These are phyloP conservation scores for Eulemur macaco DNA, from an alignment of 2,113 vertebrate species.

Conservation along the genomic window DNA sequence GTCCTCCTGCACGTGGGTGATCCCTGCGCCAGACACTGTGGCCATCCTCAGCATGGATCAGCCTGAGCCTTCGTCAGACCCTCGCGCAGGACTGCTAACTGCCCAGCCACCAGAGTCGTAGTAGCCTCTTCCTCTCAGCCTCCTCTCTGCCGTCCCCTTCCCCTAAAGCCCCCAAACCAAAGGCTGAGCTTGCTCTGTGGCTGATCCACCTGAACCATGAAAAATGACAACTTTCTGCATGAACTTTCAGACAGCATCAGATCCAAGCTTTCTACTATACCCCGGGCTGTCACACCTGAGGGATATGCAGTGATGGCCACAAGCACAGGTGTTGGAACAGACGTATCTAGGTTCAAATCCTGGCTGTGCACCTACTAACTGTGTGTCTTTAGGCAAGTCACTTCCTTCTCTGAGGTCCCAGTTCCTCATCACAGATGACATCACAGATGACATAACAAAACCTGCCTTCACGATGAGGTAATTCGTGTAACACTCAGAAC, in stretches of 20 bases:
- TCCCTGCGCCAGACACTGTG: not conserved
- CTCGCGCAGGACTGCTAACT: not conserved
- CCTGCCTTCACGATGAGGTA: not conserved
- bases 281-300: not conserved
- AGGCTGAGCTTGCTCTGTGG: not conserved
- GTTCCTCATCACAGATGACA: not conserved
- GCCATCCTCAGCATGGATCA: rapidly evolving
- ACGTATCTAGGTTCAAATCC: not conserved
- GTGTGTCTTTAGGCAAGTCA: not conserved
- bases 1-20: not conserved
- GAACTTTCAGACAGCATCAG: not conserved
- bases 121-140: not conserved
- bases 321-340: not conserved
- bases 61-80: not conserved
- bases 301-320: not conserved
- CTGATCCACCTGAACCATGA: not conserved
- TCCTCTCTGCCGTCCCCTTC: not conserved
- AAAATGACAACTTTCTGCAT: not conserved
- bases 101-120: not conserved
- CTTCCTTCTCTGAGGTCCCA: not conserved
- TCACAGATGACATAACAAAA: not conserved
- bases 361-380: not conserved
- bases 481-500: not conserved
- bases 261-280: not conserved
- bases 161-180: rapidly evolving